A percentile compares a stretch with the other conserved stretches of the same genome.
Conservation (phyloP, 2,113 vertebrate genomes). For the Aix galericulata region DNA sequence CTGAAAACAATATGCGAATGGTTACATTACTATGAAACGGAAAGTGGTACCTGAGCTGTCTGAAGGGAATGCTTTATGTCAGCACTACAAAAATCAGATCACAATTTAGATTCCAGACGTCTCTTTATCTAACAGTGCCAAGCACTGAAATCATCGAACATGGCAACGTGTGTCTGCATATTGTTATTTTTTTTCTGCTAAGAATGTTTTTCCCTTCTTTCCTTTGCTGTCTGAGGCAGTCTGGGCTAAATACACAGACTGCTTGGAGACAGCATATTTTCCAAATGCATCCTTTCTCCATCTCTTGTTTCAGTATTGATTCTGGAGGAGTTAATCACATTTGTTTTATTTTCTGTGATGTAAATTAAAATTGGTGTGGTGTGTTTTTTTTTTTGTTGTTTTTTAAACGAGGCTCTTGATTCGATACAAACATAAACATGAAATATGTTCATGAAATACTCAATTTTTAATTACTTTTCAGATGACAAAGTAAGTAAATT, state of each 20-base stretch:
- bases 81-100: background rate
- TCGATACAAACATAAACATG: background rate
- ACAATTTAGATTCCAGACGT: background rate
- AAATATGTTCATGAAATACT: background rate
- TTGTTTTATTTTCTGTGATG: background rate
- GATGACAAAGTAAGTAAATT: background rate
- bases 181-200: background rate
- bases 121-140: background rate
- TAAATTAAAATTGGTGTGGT: background rate
- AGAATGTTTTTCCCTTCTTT: background rate
- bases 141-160: background rate
- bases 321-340: background rate
- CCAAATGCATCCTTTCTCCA: background rate
- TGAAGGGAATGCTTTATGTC: background rate
- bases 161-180: background rate
- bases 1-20: background rate
- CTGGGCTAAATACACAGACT: background rate
- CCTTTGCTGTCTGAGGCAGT: background rate
- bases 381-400: background rate
- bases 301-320: background rate
- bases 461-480: background rate
- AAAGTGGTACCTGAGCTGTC: background rate
- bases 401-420: background rate
- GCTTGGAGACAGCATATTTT: background rate
- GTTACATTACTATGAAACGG: background rate